These are phyloP conservation scores for Gallinago jamesoni DNA, from an alignment of 2,113 vertebrate genomes.

Conservation along the genomic window DNA sequence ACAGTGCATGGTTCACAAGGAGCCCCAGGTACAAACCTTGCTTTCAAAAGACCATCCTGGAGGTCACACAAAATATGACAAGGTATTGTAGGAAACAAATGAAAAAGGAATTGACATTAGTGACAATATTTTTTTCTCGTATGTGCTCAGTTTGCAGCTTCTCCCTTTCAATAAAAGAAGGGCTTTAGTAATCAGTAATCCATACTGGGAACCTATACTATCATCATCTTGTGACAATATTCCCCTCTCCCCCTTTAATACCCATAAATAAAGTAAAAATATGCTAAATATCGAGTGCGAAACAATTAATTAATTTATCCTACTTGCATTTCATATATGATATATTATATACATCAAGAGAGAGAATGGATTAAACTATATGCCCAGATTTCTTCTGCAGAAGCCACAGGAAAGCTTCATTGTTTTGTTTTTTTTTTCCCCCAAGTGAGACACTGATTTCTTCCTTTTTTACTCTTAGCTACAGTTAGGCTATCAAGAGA, in stretches of 20 bases:
- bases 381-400: not conserved
- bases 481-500: not conserved
- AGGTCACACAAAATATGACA: not conserved
- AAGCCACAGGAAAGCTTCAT: not conserved
- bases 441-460: not conserved
- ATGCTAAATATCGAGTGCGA: not conserved
- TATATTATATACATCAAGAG: not conserved
- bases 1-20: not conserved
- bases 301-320: not conserved
- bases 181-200: not conserved
- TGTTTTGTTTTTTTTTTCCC: not conserved
- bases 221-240: not conserved
- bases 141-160: not conserved
- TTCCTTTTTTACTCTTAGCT: not conserved
- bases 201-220: not conserved
- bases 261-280: not conserved
- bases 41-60: not conserved
- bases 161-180: not conserved
- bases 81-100: not conserved
- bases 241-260: not conserved
- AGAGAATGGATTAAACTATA: not conserved
- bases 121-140: not conserved
- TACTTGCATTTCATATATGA: not conserved
- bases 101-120: not conserved
- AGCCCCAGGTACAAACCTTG: not conserved